These are phyloP conservation scores for Pipra filicauda DNA, from an alignment of 2,113 vertebrate genomes.

Conservation along the genomic window DNA sequence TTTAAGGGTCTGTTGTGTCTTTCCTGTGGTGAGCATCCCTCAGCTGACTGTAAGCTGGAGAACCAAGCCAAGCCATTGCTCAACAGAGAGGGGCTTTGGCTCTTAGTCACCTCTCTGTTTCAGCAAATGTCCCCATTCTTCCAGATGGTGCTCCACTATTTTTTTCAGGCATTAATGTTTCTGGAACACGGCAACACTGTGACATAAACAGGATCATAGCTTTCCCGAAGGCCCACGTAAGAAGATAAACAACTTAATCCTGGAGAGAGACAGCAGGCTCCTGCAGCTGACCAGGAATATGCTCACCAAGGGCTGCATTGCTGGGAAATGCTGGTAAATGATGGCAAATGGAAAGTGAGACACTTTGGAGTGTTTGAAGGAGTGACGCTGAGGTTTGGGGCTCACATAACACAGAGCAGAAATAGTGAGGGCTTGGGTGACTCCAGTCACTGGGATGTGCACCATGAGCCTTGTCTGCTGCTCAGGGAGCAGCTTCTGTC, in stretches of 20 bases:
- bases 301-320: neutral
- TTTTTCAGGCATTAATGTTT: neutral
- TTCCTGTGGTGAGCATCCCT: neutral
- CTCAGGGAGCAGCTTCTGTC: neutral
- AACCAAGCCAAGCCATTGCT: neutral
- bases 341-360: neutral
- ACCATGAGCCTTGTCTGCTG: neutral
- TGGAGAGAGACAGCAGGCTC: neutral
- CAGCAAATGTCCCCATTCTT: neutral
- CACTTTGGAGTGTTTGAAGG: neutral
- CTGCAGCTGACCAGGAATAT: neutral
- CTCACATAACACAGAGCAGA: neutral
- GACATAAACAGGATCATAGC: neutral
- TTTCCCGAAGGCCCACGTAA: neutral
- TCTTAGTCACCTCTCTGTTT: neutral
- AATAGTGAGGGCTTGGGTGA: neutral
- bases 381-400: neutral
- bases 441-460: neutral
- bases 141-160: neutral
- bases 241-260: constrained; percentile 27
- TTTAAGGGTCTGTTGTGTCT: neutral
- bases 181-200: neutral
- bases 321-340: neutral
- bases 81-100: neutral
- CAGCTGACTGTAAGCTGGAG: neutral